A percentile compares a stretch with the other conserved stretches of the same genome.
Conservation (phyloP, 2,888 invertebrate species). For the Hybos culiciformis region DNA sequence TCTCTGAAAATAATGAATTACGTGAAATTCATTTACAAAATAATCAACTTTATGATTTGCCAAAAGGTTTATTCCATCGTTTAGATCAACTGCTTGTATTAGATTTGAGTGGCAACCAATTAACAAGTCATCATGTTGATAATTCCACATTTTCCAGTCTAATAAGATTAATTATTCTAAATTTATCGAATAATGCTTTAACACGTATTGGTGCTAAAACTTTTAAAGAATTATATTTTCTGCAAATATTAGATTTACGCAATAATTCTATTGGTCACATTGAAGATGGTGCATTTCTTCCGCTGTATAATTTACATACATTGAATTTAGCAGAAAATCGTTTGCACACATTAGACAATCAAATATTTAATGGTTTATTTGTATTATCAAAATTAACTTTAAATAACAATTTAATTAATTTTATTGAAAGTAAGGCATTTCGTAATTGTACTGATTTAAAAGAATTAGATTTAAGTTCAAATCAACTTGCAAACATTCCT, state of each 20-base stretch:
- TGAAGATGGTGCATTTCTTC: slow-evolving; percentile 75
- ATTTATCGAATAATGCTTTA: slow-evolving; percentile 73
- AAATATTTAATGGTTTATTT: slow-evolving; percentile 70
- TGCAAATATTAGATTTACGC: slow-evolving; percentile 72
- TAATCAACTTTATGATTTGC: slow-evolving; percentile 70
- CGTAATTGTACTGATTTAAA: slow-evolving; percentile 78
- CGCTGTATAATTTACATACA: slow-evolving; percentile 78
- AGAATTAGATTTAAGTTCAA: slow-evolving; percentile 78
- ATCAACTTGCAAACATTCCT: slow-evolving; percentile 68
- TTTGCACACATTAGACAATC: slow-evolving; percentile 64
- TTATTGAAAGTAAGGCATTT: slow-evolving; percentile 66
- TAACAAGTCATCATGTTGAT: slow-evolving; percentile 72
- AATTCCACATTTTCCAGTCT: slow-evolving; percentile 74
- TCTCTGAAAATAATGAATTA: slow-evolving; percentile 66
- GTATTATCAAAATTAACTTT: slow-evolving; percentile 71
- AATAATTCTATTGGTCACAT: slow-evolving; percentile 82
- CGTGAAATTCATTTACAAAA: slow-evolving; percentile 72
- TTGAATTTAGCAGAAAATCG: slow-evolving; percentile 80
- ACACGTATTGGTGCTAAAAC: slow-evolving; percentile 70
- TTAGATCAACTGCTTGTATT: slow-evolving; percentile 72
- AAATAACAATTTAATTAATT: slow-evolving; percentile 71
- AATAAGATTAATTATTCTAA: slow-evolving; percentile 69
- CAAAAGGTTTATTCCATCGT: slow-evolving; percentile 69
- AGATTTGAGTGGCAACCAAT: slow-evolving; percentile 71
- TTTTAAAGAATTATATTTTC: slow-evolving; percentile 73